Evolutionary conservation across 2,797 vertebrate species (phyloP).

Genomic region (Pterois miles): DNA sequence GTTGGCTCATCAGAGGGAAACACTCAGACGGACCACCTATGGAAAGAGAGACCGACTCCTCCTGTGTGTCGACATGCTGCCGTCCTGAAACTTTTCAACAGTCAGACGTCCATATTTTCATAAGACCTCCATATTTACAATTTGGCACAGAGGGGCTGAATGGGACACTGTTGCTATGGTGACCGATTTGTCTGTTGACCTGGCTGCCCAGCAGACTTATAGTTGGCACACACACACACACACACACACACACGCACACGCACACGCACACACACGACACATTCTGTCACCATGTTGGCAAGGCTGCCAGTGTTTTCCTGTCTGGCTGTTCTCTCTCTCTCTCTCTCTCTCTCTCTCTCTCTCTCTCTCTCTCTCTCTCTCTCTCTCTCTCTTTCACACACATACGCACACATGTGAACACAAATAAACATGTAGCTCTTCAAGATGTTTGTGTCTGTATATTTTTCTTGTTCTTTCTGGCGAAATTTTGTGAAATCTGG

Average conservation of each 20-base stretch:
- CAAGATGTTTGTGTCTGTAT: not conserved
- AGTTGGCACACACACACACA: conserved; percentile 25
- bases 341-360: not conserved
- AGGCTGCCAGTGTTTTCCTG: conserved; percentile 58
- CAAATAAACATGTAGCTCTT: conserved; percentile 1
- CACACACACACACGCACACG: conserved; percentile 32
- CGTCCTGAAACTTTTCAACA: not conserved
- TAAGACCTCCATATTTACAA: conserved; percentile 46
- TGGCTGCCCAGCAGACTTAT: conserved; percentile 54
- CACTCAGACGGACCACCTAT: not conserved
- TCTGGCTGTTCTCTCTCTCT: not conserved
- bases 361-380: not conserved
- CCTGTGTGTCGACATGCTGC: not conserved
- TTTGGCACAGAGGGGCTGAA: conserved; percentile 33
- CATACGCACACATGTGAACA: not conserved
- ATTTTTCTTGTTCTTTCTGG: not conserved
- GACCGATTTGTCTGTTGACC: conserved; percentile 61
- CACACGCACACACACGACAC: conserved; percentile 20
- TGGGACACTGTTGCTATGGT: conserved; percentile 61
- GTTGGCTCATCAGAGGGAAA: not conserved
- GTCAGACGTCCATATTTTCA: conserved; percentile 12
- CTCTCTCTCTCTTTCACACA: conserved; percentile 1
- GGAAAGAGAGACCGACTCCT: not conserved
- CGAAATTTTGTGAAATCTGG: not conserved
- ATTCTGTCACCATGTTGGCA: conserved; percentile 76